Evolutionary conservation across 2,113 vertebrate species (phyloP), one percentile per base, ranked within the genome.

Genomic region (Pogona vitticeps): DNA sequence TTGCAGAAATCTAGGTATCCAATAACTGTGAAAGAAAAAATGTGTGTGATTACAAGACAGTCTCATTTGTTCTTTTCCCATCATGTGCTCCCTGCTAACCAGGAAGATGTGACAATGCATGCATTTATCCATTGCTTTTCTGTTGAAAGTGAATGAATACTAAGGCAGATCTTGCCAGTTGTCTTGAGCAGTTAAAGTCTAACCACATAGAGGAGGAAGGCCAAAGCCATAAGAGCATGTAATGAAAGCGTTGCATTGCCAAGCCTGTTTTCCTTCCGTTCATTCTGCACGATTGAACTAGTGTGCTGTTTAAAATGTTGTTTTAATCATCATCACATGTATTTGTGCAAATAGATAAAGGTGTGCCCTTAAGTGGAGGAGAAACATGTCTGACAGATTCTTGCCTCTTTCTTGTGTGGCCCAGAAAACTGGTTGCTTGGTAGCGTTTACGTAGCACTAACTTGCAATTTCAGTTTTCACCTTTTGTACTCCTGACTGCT

Each of bases 171-270:
- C 42, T 78, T 78, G 46, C 46, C 63, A 70, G 56, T 40, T 38
- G 36, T 59, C 52, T 31, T 42, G 17, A 28, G 33, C 52, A 79
- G 52, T 86, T 86, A 86, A 80, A 86, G 18, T 61, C 52, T 86
- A 86, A 86, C 67, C 36, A 61, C 18, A 26, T 68, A 15, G 23
- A 26, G 33, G 23, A 78, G 42, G 63, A 61, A 23, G n/a, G 52
- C 9, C 36, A 70, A 58, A 59, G 65, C 52, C 12, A 33, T 59
- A 4, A 70, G 75, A 76, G 12, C 84, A 86, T 36, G 67, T 68
- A 78, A 40, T 18, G 40, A 67, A 76, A 84, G 8, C 28, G 26
- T 76, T 40, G 65, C 13, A 13, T 67, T 18, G 28, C 82, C 28
- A 42, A 65, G 72, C 10, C 13, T 5, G 40, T 36, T 71, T 56